Evolutionary conservation across 2,888 invertebrate genomes (phyloP).

Genomic region (Allolobophora icterica): DNA sequence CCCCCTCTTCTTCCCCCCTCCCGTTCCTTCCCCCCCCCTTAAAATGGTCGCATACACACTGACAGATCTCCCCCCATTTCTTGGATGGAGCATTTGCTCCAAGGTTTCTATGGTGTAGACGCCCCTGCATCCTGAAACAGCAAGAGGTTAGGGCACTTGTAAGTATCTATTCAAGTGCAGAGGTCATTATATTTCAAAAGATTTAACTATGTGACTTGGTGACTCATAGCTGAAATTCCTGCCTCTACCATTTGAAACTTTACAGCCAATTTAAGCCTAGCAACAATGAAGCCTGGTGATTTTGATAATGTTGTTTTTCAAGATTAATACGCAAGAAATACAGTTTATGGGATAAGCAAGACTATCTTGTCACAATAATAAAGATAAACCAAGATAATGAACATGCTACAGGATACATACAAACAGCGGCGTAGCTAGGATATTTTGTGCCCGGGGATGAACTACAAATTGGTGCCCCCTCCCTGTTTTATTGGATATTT

Average conservation of each 20-base stretch:
- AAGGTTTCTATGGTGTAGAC: no score
- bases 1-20: no score
- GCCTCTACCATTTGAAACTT: no score
- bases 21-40: no score
- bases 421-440: no score
- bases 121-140: no score
- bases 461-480: no score
- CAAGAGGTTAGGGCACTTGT: not conserved
- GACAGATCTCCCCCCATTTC: no score
- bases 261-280: not conserved
- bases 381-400: not conserved
- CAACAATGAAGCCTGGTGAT: not conserved
- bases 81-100: no score
- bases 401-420: constrained; percentile 1
- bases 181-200: not conserved
- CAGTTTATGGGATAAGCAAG: not conserved
- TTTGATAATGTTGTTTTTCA: not conserved
- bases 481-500: no score
- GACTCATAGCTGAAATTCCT: not conserved
- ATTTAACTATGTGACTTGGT: not conserved
- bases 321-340: not conserved
- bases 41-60: no score
- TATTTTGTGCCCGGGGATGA: no score
- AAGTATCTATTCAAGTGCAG: not conserved
- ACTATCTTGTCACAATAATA: not conserved